Evolutionary conservation across 2,797 vertebrate genomes (phyloP).

Genomic region (Scyliorhinus canicula): DNA sequence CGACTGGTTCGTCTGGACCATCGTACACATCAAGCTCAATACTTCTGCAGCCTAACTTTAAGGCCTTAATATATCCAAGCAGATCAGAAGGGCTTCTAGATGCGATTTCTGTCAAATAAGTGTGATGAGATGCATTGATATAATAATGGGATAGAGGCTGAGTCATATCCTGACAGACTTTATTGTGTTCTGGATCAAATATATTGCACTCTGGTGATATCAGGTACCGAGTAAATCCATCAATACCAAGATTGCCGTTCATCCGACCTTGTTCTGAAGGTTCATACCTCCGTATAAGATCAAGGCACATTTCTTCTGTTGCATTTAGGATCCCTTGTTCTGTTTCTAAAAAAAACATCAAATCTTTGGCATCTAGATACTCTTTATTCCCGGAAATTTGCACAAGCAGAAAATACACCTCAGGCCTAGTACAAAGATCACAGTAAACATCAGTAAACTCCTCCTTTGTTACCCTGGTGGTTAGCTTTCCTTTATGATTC

Average conservation of each 20-base stretch:
- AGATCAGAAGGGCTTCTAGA: conserved; percentile 84
- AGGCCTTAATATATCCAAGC: conserved; percentile 77
- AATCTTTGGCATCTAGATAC: conserved; percentile 86
- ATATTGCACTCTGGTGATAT: conserved; percentile 88
- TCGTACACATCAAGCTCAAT: conserved; percentile 89
- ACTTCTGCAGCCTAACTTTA: conserved; percentile 84
- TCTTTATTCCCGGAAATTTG: conserved; percentile 96
- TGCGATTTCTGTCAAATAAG: conserved; percentile 89
- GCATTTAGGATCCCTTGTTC: conserved; percentile 86
- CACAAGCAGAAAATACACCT: conserved; percentile 92
- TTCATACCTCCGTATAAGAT: conserved; percentile 80
- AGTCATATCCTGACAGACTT: conserved; percentile 88
- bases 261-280: conserved; percentile 77
- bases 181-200: conserved; percentile 85
- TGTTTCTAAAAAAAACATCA: conserved; percentile 88
- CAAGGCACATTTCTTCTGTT: conserved; percentile 82
- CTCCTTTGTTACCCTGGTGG: conserved; percentile 84
- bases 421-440: conserved; percentile 90
- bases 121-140: conserved; percentile 90
- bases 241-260: conserved; percentile 80
- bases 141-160: conserved; percentile 93
- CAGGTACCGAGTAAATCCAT: conserved; percentile 88
- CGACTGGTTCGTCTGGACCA: conserved; percentile 80
- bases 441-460: conserved; percentile 92
- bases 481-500: conserved; percentile 91